phyloP scores from a whole-genome alignment of 2,888 invertebrate genomes.

The Caenorhabditis parvicauda region DNA sequence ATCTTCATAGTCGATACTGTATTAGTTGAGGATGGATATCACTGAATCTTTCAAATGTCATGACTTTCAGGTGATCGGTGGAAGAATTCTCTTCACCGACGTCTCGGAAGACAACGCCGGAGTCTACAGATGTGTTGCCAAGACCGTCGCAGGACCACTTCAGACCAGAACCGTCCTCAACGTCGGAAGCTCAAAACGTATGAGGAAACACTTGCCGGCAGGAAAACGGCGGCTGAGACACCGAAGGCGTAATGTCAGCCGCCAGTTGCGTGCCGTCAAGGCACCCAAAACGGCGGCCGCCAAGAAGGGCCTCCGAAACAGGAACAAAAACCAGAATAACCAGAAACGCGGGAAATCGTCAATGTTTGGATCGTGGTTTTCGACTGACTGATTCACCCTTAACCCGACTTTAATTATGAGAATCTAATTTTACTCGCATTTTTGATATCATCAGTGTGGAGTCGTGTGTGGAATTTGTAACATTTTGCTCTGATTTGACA shows the following conservation, averaged over 20 bases:
- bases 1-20: too few species aligned
- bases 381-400: not conserved
- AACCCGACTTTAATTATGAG: too few species aligned
- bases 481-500: too few species aligned
- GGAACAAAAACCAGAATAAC: not conserved
- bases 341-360: not conserved
- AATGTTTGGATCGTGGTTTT: slow-evolving; percentile 28
- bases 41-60: too few species aligned
- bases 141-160: slow-evolving; percentile 64
- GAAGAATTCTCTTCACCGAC: slow-evolving; percentile 69
- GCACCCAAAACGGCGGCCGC: slow-evolving; percentile 4
- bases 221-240: slow-evolving; percentile 35
- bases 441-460: too few species aligned
- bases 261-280: slow-evolving; percentile 4
- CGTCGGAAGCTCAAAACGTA: slow-evolving; percentile 57
- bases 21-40: too few species aligned
- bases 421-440: too few species aligned
- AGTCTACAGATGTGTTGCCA: slow-evolving; percentile 73
- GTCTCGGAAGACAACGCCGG: slow-evolving; percentile 72
- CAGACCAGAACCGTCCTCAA: slow-evolving; percentile 55
- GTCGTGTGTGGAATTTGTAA: too few species aligned
- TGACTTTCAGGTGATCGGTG: slow-evolving; percentile 66
- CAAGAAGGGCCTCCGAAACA: slow-evolving; percentile 3
- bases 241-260: slow-evolving; percentile 33
- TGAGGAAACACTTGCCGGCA: slow-evolving; percentile 51